Evolutionary conservation across 2,113 vertebrate genomes (phyloP), one percentile per base, ranked within the genome.

Genomic region (Vidua macroura): DNA sequence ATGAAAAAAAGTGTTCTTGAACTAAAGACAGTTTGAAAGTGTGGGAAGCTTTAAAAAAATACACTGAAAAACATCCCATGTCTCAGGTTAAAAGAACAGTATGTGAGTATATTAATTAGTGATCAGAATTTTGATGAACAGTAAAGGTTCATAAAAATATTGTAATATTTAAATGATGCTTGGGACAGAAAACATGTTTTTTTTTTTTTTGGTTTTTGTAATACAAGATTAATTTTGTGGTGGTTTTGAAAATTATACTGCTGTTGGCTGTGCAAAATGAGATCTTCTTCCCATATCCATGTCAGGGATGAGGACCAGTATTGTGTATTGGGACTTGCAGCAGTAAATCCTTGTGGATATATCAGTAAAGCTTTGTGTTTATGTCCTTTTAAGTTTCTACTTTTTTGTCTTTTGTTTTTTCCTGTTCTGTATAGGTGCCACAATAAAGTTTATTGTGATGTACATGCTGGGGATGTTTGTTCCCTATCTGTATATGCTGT

Each of bases 401-500:
- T 1, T 7, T 52, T 60, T 52, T 69, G 35, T 43, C 15, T 86
- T 44, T 24, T 68, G 23, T 7, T n/a, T 74, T 86, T 55, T 27
- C 37, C 23, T 92, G 13, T 83, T 83, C 48, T 70, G 9, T 62
- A 1, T 49, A 99, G 99, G 99, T 90, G 98, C 98, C 4, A 98
- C 98, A 27, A 41, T 98, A 70, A 99, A 98, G 86, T 99, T 99
- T 95, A 92, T 98, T 22, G 53, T 97, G 20, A 88, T 98, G 67
- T 99, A 99, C 90, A 94, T 99, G 90, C 51, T 98, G 89, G 99
- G 99, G 43, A 98, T 99, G 97, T 98, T 98, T 59, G 44, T 99
- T 94, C 99, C 99, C 0, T 99, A 99, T 33, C 66, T 99, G 27
- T 99, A 99, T 95, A 97, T 98, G 83, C 96, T 99, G 94, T 99